Evolutionary conservation across 1,140 invertebrate species (phyloP), one percentile per base, ranked within the genome.

Genomic region (Hylaeus volcanicus): DNA sequence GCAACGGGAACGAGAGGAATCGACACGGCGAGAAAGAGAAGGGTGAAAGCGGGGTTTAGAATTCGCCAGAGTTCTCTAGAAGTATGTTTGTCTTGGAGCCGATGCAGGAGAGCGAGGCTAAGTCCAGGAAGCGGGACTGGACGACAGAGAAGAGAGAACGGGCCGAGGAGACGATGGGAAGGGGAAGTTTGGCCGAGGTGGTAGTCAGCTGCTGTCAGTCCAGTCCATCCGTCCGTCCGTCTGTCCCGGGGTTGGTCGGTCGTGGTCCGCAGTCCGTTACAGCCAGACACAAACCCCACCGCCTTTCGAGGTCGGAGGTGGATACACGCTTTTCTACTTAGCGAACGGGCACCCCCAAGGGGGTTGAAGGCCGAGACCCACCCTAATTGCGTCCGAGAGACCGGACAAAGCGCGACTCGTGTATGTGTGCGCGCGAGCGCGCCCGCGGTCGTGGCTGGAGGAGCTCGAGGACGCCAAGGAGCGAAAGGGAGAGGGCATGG

Each of bases 291-390:
- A 80, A 87, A 82, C 86, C 86, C 86, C 83, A 81, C 83, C 84
- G 83, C 86, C 87, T 88, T 88, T 88, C 82, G 78, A 86, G 88
- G 86, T 89, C 86, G 89, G 89, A 87, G 92, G 91, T 92, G 89
- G 90, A 88, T 91, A 93, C 93, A 93, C 92, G 93, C 92, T 93
- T 93, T 93, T 93, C 93, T 93, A 93, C 93, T 93, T 93, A 93
- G 91, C 88, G 89, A 84, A 88, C 87, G 88, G 89, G 86, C 89
- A 88, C 85, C 91, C 91, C 89, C 87, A 85, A 88, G 89, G 91
- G 91, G 87, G 76, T 88, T 86, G 90, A 86, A 83, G 88, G 82
- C 88, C 86, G 88, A 91, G 90, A 91, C 91, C 91, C 92, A 92
- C 91, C 93, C 93, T 93, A 93, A 93, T 93, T 93, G 92, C 93